A percentile compares a stretch with the other conserved stretches of the same genome.
Evolutionary conservation across 1,140 invertebrate genomes (phyloP).

Genomic region (Uloborus diversus): DNA sequence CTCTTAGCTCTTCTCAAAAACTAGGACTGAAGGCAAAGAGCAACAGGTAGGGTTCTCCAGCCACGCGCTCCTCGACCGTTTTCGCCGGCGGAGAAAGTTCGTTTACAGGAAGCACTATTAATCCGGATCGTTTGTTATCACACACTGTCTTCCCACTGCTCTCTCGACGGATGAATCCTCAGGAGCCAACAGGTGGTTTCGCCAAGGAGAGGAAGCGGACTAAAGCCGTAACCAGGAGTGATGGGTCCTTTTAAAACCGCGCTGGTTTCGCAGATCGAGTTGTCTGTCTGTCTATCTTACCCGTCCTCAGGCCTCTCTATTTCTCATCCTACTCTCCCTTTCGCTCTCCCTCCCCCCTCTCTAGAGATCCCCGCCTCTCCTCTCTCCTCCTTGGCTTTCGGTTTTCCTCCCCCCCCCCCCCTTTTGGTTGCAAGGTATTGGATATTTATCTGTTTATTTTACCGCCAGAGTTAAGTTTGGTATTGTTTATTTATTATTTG

Average conservation of each 20-base stretch:
- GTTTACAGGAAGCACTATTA: neutral
- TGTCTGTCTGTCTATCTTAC: slow-evolving; percentile 29
- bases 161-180: neutral
- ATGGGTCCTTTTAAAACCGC: slow-evolving; percentile 52
- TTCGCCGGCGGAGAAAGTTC: slow-evolving; percentile 15
- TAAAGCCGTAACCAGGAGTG: slow-evolving; percentile 4
- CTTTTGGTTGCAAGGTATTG: neutral
- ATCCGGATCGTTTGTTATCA: neutral
- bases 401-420: neutral
- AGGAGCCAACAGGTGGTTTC: neutral
- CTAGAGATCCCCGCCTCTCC: neutral
- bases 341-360: slow-evolving; percentile 26
- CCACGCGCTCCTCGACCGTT: neutral
- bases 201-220: slow-evolving; percentile 19
- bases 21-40: slow-evolving; percentile 39
- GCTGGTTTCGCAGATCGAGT: slow-evolving; percentile 14
- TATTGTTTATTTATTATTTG: neutral
- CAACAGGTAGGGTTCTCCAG: neutral
- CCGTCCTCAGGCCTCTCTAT: neutral
- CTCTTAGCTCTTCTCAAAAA: slow-evolving; percentile 17
- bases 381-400: neutral
- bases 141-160: neutral
- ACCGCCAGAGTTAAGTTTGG: neutral
- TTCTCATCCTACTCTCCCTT: slow-evolving; percentile 18
- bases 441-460: neutral